A percentile compares a stretch with the other conserved stretches of the same genome.
Evolutionary conservation across 2,888 invertebrate genomes (phyloP).

Genomic region (Euspilapteryx auroguttella): DNA sequence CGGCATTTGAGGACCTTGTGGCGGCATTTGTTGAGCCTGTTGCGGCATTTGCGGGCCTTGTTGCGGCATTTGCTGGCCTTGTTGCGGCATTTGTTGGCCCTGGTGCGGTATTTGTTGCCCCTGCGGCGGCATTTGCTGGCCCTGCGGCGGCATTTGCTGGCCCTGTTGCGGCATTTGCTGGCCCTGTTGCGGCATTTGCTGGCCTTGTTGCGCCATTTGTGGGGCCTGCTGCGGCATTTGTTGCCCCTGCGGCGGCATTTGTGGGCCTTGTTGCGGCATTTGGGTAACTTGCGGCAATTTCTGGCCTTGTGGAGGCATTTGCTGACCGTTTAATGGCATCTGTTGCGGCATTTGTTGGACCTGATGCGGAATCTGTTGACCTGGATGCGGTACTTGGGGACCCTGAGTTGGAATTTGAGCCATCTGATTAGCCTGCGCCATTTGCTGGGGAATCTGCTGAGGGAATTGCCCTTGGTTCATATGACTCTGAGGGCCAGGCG

Average conservation of each 20-base stretch:
- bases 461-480: not conserved
- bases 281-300: slow-evolving; percentile 3
- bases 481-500: too few relatives aligned
- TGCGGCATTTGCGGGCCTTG: slow-evolving; percentile 3
- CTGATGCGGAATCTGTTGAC: slow-evolving; percentile 17
- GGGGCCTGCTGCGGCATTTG: slow-evolving; percentile 5
- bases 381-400: slow-evolving; percentile 18
- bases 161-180: slow-evolving; percentile 9
- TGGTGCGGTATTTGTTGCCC: slow-evolving; percentile 18
- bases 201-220: not conserved
- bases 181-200: slow-evolving; percentile 3
- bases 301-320: slow-evolving; percentile 2
- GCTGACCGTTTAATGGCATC: too few relatives aligned
- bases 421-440: slow-evolving; percentile 10
- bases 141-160: slow-evolving; percentile 15
- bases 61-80: slow-evolving; percentile 7
- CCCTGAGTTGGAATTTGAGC: slow-evolving; percentile 16
- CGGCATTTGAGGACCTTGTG: slow-evolving; percentile 10
- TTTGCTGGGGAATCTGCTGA: slow-evolving; percentile 4
- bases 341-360: slow-evolving; percentile 16
- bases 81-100: slow-evolving; percentile 16
- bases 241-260: slow-evolving; percentile 12
- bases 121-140: slow-evolving; percentile 18
- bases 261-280: slow-evolving; percentile 11
- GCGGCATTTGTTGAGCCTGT: slow-evolving; percentile 8